Evolutionary conservation across 2,888 invertebrate species (phyloP), one percentile per base, ranked within the genome.

Genomic region (Sclerodermus sp.): DNA sequence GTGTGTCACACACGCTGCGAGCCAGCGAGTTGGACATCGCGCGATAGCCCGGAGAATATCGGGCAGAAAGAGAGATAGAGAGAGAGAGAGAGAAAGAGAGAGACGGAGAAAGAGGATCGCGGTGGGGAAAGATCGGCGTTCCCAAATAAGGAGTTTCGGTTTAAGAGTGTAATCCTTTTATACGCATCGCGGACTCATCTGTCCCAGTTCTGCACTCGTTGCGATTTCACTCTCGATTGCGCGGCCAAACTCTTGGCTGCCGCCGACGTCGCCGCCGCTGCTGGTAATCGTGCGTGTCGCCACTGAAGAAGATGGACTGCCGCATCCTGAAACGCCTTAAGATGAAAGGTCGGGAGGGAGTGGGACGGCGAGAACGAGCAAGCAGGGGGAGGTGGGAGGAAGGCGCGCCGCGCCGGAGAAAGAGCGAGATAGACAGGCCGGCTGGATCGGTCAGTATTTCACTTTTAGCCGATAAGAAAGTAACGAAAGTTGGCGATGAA

Each of bases 401-500:
- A n/a, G n/a, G n/a, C n/a, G n/a, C n/a, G n/a, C n/a, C n/a, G n/a
- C n/a, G n/a, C n/a, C n/a, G n/a, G n/a, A n/a, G n/a, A n/a, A n/a
- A n/a, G n/a, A n/a, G n/a, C n/a, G n/a, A n/a, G 47, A 53, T 51
- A 49, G 51, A 51, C 41, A 52, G 48, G 44, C 49, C 42, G 51
- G 53, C 45, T 51, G 54, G 47, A 57, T 51, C 52, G 56, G 52
- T 53, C 49, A 47, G 64, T 68, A 63, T 71, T 68, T 70, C 68
- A 58, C 67, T 70, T 67, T 69, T 66, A 66, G 60, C 67, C 64
- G 68, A 67, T 66, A 73, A 72, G 71, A 72, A 72, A 72, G 74
- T 68, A 67, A 73, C 62, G 73, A 73, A 73, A 73, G 74, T 72
- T 52, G 50, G 42, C 60, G 70, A 74, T 67, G 73, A 74, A 74